Conservation (phyloP, 2,797 vertebrate genomes). For the Argya squamiceps region DNA sequence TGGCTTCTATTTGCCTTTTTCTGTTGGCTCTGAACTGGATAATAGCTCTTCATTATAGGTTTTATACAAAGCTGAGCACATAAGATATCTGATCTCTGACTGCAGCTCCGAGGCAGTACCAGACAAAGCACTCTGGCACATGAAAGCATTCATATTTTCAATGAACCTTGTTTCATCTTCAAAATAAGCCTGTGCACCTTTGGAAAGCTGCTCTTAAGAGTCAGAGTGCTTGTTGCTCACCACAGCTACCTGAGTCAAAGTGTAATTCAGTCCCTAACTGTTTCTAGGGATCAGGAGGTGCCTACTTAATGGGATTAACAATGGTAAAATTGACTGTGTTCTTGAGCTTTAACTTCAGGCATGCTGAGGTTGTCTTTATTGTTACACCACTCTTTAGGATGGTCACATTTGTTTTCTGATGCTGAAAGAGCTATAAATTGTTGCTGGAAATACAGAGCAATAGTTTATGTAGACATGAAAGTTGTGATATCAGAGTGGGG, state of each 20-base stretch:
- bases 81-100: not conserved
- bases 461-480: not conserved
- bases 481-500: not conserved
- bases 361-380: not conserved
- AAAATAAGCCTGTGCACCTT: not conserved
- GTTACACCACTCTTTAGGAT: not conserved
- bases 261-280: not conserved
- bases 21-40: not conserved
- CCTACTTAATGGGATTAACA: not conserved
- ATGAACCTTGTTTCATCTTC: not conserved
- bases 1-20: not conserved
- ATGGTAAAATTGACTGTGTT: not conserved
- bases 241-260: not conserved
- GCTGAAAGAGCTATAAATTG: not conserved
- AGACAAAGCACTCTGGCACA: not conserved
- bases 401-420: not conserved
- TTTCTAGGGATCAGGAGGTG: not conserved
- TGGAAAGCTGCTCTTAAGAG: not conserved
- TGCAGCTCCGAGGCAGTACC: not conserved
- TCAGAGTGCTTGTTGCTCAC: not conserved
- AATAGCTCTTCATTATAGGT: not conserved
- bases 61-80: not conserved
- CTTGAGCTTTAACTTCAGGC: not conserved
- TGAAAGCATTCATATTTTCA: not conserved
- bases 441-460: not conserved